Evolutionary conservation across 2,113 vertebrate species (phyloP).

Genomic region (Motacilla tschutschensis): DNA sequence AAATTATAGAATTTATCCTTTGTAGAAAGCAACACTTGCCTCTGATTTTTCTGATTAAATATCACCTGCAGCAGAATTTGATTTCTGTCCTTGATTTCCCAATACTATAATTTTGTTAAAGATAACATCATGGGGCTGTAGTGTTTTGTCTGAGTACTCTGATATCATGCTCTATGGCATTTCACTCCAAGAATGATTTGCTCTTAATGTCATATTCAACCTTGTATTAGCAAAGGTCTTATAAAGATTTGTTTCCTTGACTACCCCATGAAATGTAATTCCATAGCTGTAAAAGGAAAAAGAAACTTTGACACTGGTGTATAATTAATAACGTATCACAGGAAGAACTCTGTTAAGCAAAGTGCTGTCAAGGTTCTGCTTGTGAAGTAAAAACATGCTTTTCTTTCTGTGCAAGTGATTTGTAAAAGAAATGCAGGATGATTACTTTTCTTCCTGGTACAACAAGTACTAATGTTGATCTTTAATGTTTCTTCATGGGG

Average conservation of each 20-base stretch:
- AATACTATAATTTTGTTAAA: background rate
- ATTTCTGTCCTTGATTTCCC: background rate
- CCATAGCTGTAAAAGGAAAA: background rate
- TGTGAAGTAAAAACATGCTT: background rate
- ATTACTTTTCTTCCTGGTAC: background rate
- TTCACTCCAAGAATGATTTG: conserved; percentile 13
- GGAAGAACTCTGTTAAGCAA: background rate
- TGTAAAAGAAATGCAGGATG: background rate
- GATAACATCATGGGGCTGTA: background rate
- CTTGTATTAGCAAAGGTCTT: background rate
- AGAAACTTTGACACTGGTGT: background rate
- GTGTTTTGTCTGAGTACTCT: background rate
- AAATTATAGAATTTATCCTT: background rate
- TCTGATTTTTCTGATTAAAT: background rate
- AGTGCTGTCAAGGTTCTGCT: background rate
- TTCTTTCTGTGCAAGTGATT: background rate
- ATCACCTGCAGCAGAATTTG: background rate
- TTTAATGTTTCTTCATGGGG: background rate
- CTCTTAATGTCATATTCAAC: background rate
- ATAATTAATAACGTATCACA: background rate
- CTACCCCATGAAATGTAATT: conserved; percentile 7
- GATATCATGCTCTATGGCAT: background rate
- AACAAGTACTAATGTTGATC: background rate
- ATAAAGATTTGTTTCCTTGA: conserved; percentile 40
- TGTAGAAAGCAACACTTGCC: background rate